Conservation (phyloP, 2,113 vertebrate genomes). For the Engraulis encrasicolus region DNA sequence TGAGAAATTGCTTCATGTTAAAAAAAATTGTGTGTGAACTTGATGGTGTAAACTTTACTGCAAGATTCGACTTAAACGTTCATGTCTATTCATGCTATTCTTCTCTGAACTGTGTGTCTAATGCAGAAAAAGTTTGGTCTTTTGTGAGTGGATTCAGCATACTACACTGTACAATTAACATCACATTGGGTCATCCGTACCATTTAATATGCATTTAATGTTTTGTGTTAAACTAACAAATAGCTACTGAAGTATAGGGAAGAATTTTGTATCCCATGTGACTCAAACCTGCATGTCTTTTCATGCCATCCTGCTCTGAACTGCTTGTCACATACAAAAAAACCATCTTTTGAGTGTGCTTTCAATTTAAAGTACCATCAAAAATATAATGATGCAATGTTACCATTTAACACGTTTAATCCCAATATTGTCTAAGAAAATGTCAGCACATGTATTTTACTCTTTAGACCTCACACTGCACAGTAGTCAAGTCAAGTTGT, state of each 20-base stretch:
- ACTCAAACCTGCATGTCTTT: too few relatives aligned
- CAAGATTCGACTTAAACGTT: not conserved
- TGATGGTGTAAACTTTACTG: not conserved
- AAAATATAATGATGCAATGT: too few relatives aligned
- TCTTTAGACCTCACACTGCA: too few relatives aligned
- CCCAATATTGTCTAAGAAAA: too few relatives aligned
- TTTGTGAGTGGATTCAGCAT: not conserved
- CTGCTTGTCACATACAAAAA: too few relatives aligned
- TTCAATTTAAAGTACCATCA: too few relatives aligned
- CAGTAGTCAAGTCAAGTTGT: too few relatives aligned
- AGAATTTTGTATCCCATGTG: not conserved
- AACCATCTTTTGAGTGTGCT: too few relatives aligned
- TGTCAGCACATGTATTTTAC: too few relatives aligned
- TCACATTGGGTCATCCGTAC: not conserved
- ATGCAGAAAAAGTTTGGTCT: not conserved
- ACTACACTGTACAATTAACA: not conserved
- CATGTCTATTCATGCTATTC: not conserved
- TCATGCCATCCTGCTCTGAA: too few relatives aligned
- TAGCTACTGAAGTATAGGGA: not conserved
- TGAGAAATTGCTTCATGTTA: not conserved
- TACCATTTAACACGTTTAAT: too few relatives aligned
- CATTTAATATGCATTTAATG: not conserved
- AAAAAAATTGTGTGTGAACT: not conserved
- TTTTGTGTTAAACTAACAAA: not conserved
- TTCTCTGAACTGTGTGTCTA: not conserved